These are phyloP conservation scores for Amiota mariae DNA, from an alignment of 2,888 invertebrate species.

Conservation along the genomic window DNA sequence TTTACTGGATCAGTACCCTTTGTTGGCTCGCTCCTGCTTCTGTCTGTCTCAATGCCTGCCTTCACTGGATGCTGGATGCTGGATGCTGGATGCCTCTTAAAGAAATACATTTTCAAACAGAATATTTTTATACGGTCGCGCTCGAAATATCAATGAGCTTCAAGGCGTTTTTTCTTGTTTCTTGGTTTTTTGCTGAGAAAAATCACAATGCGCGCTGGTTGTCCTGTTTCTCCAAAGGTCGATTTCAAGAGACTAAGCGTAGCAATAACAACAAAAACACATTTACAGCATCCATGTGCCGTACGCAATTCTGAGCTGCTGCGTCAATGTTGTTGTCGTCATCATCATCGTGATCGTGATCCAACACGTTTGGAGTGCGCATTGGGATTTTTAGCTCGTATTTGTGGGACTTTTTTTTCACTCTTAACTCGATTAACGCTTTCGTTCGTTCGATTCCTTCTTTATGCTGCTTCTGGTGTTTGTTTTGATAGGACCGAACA, in stretches of 20 bases:
- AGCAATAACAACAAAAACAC: too few relatives aligned
- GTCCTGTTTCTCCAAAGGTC: constrained; percentile 14
- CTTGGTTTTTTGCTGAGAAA: constrained; percentile 18
- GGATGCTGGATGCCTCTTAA: constrained; percentile 38
- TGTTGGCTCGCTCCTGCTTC: constrained; percentile 37
- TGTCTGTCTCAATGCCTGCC: constrained; percentile 23
- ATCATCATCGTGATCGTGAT: not conserved
- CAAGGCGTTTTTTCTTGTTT: constrained; percentile 49
- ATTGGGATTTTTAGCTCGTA: constrained; percentile 30
- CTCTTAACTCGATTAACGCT: constrained; percentile 1
- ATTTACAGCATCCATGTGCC: too few relatives aligned
- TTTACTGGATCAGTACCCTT: constrained; percentile 28
- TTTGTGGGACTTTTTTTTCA: not conserved
- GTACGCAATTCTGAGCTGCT: too few relatives aligned
- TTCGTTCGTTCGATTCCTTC: not conserved
- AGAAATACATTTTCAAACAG: constrained; percentile 61
- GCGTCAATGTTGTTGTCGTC: too few relatives aligned
- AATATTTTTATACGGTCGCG: constrained; percentile 75
- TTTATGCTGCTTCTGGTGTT: constrained; percentile 27
- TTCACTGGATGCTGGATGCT: constrained; percentile 41
- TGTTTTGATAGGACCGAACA: constrained; percentile 17
- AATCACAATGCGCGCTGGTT: constrained; percentile 39
- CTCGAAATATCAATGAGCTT: constrained; percentile 74
- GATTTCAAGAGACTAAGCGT: too few relatives aligned
- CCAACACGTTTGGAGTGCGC: constrained; percentile 18